phyloP scores from a whole-genome alignment of 2,888 invertebrate genomes.

The Drosophila meridiana region DNA sequence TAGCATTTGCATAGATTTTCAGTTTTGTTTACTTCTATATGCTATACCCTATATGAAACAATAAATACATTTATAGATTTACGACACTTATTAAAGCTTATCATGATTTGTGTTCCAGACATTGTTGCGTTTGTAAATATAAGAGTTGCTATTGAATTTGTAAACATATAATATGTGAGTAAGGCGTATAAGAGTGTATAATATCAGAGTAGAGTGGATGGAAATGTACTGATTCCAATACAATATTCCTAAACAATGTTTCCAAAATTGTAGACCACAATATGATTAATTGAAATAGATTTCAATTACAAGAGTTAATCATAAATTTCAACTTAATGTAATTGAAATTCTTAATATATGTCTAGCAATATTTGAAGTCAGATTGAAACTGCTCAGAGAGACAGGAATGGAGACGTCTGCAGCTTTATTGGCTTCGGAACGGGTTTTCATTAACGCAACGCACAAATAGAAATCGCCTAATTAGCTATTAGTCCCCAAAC shows the following conservation, averaged over 20 bases:
- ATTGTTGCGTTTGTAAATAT: neutral
- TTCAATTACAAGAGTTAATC: neutral
- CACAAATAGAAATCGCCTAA: slow-evolving; percentile 14
- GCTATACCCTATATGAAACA: no score
- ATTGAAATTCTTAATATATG: neutral
- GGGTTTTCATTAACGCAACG: neutral
- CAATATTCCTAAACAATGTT: neutral
- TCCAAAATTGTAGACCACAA: neutral
- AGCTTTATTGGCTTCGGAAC: neutral
- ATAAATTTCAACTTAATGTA: neutral
- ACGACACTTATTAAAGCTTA: neutral
- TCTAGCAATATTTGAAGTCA: neutral
- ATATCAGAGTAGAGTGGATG: neutral
- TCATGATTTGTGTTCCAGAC: neutral
- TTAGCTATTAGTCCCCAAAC: slow-evolving; percentile 30
- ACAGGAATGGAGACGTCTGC: neutral
- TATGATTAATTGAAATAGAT: neutral
- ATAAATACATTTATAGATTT: neutral
- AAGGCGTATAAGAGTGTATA: no score
- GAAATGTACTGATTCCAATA: no score
- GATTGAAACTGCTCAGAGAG: neutral
- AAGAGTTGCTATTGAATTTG: neutral
- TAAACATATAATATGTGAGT: neutral
- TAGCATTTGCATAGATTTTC: no score
- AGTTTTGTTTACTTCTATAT: no score